Evolutionary conservation across 2,888 invertebrate genomes (phyloP).

Genomic region (Sinopyrophorus schimmeli): DNA sequence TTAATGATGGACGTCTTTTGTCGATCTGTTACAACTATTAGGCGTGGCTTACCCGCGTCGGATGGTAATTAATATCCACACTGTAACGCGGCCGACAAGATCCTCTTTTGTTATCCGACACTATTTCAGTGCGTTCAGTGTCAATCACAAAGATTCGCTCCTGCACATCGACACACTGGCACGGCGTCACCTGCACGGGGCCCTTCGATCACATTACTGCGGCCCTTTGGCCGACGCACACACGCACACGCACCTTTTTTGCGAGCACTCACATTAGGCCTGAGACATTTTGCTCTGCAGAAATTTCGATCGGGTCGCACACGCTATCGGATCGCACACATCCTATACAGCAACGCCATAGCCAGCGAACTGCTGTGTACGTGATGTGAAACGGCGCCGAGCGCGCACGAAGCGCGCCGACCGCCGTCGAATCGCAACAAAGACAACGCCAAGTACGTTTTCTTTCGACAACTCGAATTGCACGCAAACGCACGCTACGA

Average conservation of each 20-base stretch:
- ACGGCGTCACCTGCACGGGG: conserved; percentile 28
- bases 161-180: too few relatives aligned
- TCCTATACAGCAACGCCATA: conserved; percentile 17
- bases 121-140: conserved; percentile 14
- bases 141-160: too few relatives aligned
- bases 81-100: too few relatives aligned
- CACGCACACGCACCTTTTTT: conserved; percentile 14
- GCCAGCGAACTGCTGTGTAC: conserved; percentile 25
- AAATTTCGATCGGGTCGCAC: too few relatives aligned
- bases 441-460: conserved; percentile 6
- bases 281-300: too few relatives aligned
- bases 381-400: conserved; percentile 16
- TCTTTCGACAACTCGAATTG: conserved; percentile 4
- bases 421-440: neutral
- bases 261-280: too few relatives aligned
- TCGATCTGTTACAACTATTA: conserved; percentile 27
- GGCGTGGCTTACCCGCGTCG: conserved; percentile 31
- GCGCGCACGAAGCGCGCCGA: conserved; percentile 9
- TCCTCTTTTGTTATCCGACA: conserved; percentile 17
- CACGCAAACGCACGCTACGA: conserved; percentile 1
- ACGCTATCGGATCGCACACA: conserved; percentile 25
- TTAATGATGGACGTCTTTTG: conserved; percentile 29
- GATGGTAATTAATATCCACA: conserved; percentile 32
- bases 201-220: conserved; percentile 20
- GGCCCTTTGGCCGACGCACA: too few relatives aligned